Evolutionary conservation across 1,140 invertebrate species (phyloP).

Genomic region (Muscidifurax raptorellus): DNA sequence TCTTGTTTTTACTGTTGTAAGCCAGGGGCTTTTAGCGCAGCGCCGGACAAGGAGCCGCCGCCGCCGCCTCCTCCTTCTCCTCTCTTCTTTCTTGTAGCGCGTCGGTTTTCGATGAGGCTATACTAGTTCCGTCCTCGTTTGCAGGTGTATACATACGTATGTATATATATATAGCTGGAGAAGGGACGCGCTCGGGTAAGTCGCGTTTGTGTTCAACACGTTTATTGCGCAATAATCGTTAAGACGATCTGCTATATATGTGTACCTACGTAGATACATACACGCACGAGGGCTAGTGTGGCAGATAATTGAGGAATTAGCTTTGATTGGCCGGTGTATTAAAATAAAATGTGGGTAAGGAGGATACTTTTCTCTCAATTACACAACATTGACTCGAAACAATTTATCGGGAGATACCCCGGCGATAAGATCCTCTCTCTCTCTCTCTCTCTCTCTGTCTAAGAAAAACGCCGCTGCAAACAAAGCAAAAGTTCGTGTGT

Average conservation of each 20-base stretch:
- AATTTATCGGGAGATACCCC: not conserved
- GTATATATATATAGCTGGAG: not conserved
- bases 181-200: not conserved
- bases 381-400: not conserved
- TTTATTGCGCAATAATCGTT: constrained; percentile 71
- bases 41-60: constrained; percentile 7
- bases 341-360: not conserved
- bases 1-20: constrained; percentile 44
- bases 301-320: not conserved
- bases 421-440: not conserved
- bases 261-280: not conserved
- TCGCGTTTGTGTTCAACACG: constrained; percentile 21
- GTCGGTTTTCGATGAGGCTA: not conserved
- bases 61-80: not conserved
- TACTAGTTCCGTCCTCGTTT: not conserved
- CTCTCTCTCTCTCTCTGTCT: not conserved
- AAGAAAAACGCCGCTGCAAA: not conserved
- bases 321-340: not conserved
- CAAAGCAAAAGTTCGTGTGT: not conserved
- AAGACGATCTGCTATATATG: constrained; percentile 49
- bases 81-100: not conserved
- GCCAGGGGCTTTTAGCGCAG: constrained; percentile 3
- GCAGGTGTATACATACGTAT: not conserved
- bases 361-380: constrained; percentile 21
- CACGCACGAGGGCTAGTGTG: too few relatives aligned